phyloP scores from a whole-genome alignment of 2,113 vertebrate species.

The Donacobius atricapilla region DNA sequence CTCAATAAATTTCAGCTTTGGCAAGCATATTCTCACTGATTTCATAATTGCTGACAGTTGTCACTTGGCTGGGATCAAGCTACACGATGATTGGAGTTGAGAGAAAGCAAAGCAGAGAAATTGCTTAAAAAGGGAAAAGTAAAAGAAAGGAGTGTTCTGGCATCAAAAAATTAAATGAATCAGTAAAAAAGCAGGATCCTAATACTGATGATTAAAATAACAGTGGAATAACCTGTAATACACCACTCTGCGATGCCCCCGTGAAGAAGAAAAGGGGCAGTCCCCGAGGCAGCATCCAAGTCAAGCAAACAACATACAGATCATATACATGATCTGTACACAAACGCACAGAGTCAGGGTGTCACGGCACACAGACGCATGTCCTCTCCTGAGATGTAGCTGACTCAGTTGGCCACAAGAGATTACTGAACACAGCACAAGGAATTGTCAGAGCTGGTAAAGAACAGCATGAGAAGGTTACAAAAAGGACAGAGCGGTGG shows the following conservation, averaged over 20 bases:
- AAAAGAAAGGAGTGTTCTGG: neutral
- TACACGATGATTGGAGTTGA: neutral
- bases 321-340: accelerated
- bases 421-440: neutral
- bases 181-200: neutral
- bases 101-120: neutral
- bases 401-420: neutral
- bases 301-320: neutral
- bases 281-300: neutral
- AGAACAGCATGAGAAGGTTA: neutral
- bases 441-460: neutral
- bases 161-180: neutral
- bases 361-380: neutral
- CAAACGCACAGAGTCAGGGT: neutral
- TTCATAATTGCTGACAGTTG: slow-evolving; percentile 43
- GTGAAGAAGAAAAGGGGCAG: neutral
- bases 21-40: slow-evolving; percentile 24
- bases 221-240: neutral
- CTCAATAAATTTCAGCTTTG: slow-evolving; percentile 30
- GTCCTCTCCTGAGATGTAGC: neutral
- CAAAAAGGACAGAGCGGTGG: neutral
- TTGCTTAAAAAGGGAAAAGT: neutral
- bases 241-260: neutral
- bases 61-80: slow-evolving; percentile 17
- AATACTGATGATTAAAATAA: neutral